Evolutionary conservation across 2,888 invertebrate species (phyloP).

Genomic region (Machimus atricapillus): DNA sequence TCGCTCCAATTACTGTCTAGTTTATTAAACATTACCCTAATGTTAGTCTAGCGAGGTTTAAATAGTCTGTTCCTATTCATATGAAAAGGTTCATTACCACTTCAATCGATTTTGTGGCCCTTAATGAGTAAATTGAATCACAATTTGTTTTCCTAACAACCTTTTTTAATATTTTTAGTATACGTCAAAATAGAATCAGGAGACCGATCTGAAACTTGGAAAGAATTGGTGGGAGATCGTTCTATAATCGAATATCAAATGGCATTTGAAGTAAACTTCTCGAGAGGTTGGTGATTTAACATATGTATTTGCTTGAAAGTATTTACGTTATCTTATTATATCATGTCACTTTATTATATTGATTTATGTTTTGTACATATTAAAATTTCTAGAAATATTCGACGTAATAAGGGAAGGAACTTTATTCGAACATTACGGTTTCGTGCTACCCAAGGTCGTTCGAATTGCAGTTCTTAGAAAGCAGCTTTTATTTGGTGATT

Average conservation of each 20-base stretch:
- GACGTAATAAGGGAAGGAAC: constrained; percentile 76
- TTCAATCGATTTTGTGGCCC: too few relatives aligned
- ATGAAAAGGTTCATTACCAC: too few relatives aligned
- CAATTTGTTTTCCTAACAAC: background rate
- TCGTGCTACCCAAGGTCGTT: constrained; percentile 65
- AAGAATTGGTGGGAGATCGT: constrained; percentile 72
- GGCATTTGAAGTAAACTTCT: constrained; percentile 72
- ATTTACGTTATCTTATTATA: background rate
- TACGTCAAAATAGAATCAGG: constrained; percentile 55
- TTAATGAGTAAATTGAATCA: background rate
- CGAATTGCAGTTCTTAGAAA: constrained; percentile 66
- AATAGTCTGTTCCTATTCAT: too few relatives aligned
- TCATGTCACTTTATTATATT: too few relatives aligned
- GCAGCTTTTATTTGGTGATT: constrained; percentile 67
- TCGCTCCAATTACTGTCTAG: too few relatives aligned
- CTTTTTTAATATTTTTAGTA: constrained; percentile 51
- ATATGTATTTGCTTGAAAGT: background rate
- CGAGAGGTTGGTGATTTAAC: constrained; percentile 51
- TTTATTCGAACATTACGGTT: constrained; percentile 75
- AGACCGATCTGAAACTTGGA: constrained; percentile 67
- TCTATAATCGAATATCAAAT: constrained; percentile 73
- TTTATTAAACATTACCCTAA: too few relatives aligned
- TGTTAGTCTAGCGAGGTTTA: too few relatives aligned
- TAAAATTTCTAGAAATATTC: constrained; percentile 64
- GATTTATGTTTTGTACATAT: too few relatives aligned